Base-by-base conservation (phyloP, 2,888 invertebrate genomes). In the Teleiodes luculella region DNA sequence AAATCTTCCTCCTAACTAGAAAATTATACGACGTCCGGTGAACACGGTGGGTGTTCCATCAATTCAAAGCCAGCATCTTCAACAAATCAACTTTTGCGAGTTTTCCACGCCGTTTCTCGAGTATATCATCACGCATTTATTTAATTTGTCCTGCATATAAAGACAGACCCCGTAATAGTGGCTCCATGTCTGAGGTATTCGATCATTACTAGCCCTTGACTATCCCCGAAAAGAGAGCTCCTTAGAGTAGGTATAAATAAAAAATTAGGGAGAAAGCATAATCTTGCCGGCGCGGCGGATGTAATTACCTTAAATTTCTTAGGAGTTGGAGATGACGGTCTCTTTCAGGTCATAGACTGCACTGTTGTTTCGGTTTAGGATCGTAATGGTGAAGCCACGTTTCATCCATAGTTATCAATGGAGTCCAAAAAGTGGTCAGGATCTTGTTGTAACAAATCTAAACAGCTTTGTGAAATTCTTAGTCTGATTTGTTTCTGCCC, bases 281-380 rank as follows among this genome's bases (percentile, higher is more conserved):
- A 24, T 24, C 58, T 57, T 58, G 13, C 56, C 54, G 16, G 55
- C 56, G 11, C 54, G 16, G 55, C 56, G 11, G 46, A 57, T 7
- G 52, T 46, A 24, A 24, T 24, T 33, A 54, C 54, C 43, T 58
- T 59, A 52, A 62, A 61, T 53, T 60, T 59, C 55, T 60, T 65
- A 18, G 54, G 57, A 10, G 56, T 57, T 31, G 57, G n/a, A n/a
- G n/a, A n/a, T n/a, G n/a, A n/a, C 28, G 57, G 16, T 55, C 56
- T 18, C 35, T 59, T 58, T 46, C 54, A 59, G 8, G 59, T 54
- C 57, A 60, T 60, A 3, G 49, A 59, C n/a, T 57, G 52, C 18
- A 59, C n/a, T 57, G 52, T 28, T 57, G 55, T 57, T 59, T 56
- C 1, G 46, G 58, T 56, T 59, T 56, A 7, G 55, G 56, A 55